A percentile compares a stretch with the other conserved stretches of the same genome.
These are phyloP conservation scores for Neelides folsomi DNA, from an alignment of 2,888 invertebrate genomes.

Conservation along the genomic window DNA sequence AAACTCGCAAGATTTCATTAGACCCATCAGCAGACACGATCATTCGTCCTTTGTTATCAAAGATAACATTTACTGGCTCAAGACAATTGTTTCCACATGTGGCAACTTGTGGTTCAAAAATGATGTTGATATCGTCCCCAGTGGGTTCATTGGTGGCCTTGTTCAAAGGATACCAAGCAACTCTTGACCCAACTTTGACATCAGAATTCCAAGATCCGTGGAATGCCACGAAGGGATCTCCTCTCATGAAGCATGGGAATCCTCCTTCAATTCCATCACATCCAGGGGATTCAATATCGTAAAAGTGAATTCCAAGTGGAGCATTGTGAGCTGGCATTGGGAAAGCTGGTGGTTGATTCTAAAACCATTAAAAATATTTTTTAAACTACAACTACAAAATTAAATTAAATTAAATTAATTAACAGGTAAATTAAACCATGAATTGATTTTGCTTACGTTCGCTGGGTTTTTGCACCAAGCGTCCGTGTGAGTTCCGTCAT, in stretches of 20 bases:
- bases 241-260: constrained; percentile 22
- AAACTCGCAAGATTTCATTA: too few relatives aligned
- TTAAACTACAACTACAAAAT: too few relatives aligned
- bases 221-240: constrained; percentile 22
- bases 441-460: constrained; percentile 16
- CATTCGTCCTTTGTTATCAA: too few relatives aligned
- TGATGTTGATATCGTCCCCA: too few relatives aligned
- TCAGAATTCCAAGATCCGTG: constrained; percentile 23
- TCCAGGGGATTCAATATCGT: constrained; percentile 7
- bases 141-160: background rate
- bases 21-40: too few relatives aligned
- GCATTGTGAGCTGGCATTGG: constrained; percentile 26
- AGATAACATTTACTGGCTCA: too few relatives aligned
- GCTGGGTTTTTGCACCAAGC: constrained; percentile 14
- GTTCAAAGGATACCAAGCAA: constrained; percentile 14
- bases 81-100: too few relatives aligned
- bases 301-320: constrained; percentile 24
- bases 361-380: too few relatives aligned
- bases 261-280: constrained; percentile 15
- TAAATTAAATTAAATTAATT: too few relatives aligned
- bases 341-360: constrained; percentile 22
- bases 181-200: constrained; percentile 18
- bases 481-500: constrained; percentile 17
- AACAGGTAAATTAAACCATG: too few relatives aligned
- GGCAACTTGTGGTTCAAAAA: too few relatives aligned